Evolutionary conservation across 2,888 invertebrate genomes (phyloP), one percentile per base, ranked within the genome.

Genomic region (Eueremaeus valkanovi): DNA sequence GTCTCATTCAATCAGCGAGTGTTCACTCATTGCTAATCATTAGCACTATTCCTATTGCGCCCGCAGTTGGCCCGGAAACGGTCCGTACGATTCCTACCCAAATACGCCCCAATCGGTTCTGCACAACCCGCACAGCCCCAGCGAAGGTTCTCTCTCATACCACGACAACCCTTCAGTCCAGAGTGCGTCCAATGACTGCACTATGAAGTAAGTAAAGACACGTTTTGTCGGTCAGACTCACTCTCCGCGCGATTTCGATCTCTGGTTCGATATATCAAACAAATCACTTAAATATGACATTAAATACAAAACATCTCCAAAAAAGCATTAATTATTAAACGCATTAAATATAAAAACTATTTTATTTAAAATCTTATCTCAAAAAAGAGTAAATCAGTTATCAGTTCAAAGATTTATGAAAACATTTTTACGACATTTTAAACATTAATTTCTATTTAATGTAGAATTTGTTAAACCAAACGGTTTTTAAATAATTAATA

Each of bases 51-150:
- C n/a, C n/a, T n/a, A n/a, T n/a, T n/a, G n/a, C n/a, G n/a, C 3
- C 13, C 11, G 55, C 24, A 73, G 51, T 11, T 51, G 73, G 55
- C 31, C 73, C 13, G 55, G n/a, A 5, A 73, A 11, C 51, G 58
- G 45, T 16, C 58, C 51, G 21, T 68, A 42, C 36, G 76, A 77
- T 72, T 78, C 78, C 45, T 78, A 78, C 75, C 78, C 78, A 27
- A 77, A 75, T 21, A 79, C 79, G 3, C 78, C 79, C 9, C 79
- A 79, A 45, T 76, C 76, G 13, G 76, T 77, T 21, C 68, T 68
- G 5, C 68, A 75, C 18, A 66, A 55, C 24, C 75, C 75, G 16
- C 75, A 75, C 40, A 72, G 72, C 16, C 75, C 75, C 27, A 72
- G 75, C 51, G 75, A 75, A 21, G 74, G 73, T 55, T 55, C 55